A percentile compares a stretch with the other conserved stretches of the same genome.
These are phyloP conservation scores for Heloderma charlesbogerti DNA, from an alignment of 2,113 vertebrate genomes.

Conservation along the genomic window DNA sequence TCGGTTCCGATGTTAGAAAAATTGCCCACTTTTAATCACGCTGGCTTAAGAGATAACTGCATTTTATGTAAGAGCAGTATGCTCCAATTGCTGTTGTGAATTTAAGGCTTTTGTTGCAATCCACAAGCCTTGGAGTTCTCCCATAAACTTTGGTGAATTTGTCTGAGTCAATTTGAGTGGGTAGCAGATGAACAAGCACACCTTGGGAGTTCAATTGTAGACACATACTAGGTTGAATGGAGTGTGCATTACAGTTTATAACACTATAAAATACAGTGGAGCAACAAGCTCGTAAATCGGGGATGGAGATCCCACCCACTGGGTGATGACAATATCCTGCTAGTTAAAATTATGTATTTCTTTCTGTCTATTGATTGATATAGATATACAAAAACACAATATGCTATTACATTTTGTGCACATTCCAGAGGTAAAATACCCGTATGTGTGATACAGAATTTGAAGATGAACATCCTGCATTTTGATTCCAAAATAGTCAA, in stretches of 20 bases:
- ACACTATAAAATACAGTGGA: background rate
- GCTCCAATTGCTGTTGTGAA: background rate
- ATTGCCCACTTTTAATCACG: background rate
- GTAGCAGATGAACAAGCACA: background rate
- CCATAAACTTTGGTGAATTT: background rate
- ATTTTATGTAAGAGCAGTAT: background rate
- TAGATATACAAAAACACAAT: background rate
- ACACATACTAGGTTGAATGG: background rate
- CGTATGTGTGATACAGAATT: conserved; percentile 2
- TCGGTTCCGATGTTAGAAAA: background rate
- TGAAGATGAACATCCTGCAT: background rate
- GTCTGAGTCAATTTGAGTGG: background rate
- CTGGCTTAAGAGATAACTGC: background rate
- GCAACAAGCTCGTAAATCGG: background rate
- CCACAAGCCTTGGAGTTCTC: background rate
- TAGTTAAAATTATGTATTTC: background rate
- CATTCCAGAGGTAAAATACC: conserved; percentile 18
- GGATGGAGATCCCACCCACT: background rate
- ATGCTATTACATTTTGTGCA: background rate
- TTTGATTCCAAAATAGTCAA: conserved; percentile 40
- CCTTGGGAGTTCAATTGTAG: background rate
- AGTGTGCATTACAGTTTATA: background rate
- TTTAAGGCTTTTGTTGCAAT: background rate
- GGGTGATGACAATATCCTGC: background rate
- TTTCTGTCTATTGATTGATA: background rate